phyloP scores from a whole-genome alignment of 2,888 invertebrate genomes.

The Agriopis leucophaearia region DNA sequence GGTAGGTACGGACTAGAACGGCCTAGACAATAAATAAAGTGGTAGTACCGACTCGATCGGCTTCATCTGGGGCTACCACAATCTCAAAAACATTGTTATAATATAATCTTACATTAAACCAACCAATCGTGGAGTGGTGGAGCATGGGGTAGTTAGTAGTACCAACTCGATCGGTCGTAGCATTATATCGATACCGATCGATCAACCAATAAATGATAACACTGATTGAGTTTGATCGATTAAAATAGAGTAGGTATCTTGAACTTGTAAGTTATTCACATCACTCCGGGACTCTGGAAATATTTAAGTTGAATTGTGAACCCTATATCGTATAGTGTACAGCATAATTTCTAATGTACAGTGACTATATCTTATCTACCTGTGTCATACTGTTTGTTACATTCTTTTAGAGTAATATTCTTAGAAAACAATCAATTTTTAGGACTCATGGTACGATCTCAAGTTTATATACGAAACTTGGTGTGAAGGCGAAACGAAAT shows the following conservation, averaged over 20 bases:
- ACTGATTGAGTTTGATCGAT: not conserved
- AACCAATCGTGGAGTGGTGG: too few species aligned
- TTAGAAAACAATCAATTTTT: slow-evolving; percentile 34
- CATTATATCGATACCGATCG: not conserved
- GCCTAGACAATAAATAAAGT: too few species aligned
- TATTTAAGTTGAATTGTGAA: not conserved
- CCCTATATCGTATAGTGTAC: not conserved
- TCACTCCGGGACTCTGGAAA: not conserved
- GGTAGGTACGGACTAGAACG: too few species aligned
- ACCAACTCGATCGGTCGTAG: too few species aligned
- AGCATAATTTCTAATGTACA: not conserved
- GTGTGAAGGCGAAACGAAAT: slow-evolving; percentile 27
- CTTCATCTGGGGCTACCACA: too few species aligned
- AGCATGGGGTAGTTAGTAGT: too few species aligned
- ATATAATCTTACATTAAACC: too few species aligned
- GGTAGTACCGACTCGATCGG: too few species aligned
- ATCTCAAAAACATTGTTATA: too few species aligned
- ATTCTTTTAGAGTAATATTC: not conserved
- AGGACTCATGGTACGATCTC: slow-evolving; percentile 35
- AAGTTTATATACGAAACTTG: slow-evolving; percentile 44
- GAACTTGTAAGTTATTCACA: too few species aligned
- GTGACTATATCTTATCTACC: not conserved
- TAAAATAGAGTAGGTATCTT: not conserved
- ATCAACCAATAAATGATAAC: not conserved
- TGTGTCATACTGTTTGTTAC: slow-evolving; percentile 17